Percentiles rank a stretch among this genome's conserved stretches.
These are phyloP conservation scores for Kryptolebias ocellatus DNA, from an alignment of 2,797 vertebrate genomes.

Conservation along the genomic window DNA sequence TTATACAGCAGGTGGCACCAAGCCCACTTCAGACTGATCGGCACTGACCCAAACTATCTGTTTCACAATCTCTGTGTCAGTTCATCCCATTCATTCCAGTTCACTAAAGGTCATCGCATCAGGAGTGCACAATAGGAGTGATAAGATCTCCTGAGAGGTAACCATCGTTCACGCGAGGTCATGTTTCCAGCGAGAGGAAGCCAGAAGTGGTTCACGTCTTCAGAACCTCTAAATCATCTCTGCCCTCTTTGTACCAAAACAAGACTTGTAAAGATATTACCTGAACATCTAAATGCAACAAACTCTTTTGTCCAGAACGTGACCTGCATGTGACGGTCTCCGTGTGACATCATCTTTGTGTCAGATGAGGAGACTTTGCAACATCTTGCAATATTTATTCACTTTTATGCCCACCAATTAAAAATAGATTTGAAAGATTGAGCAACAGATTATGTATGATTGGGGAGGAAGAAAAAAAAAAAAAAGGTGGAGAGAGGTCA, in stretches of 20 bases:
- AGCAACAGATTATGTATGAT: neutral
- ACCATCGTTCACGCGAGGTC: conserved; percentile 23
- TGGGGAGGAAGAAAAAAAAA: no score
- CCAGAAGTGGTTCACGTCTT: neutral
- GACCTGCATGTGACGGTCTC: neutral
- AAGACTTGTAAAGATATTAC: no score
- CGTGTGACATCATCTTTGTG: conserved; percentile 12
- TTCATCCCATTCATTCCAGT: conserved; percentile 22
- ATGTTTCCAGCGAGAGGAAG: conserved; percentile 21
- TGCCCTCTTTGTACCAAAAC: no score
- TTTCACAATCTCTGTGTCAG: conserved; percentile 3
- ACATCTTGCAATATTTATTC: conserved; percentile 15
- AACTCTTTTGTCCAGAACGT: no score
- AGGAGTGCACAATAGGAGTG: conserved; percentile 9
- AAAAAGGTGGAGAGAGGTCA: conserved; percentile 41
- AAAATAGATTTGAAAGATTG: neutral
- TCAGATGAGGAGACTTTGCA: conserved; percentile 15
- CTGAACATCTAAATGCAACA: no score
- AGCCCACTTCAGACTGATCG: neutral
- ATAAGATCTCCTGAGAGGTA: conserved; percentile 2
- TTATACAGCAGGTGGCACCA: conserved; percentile 52
- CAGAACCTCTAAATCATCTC: neutral
- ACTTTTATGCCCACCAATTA: neutral
- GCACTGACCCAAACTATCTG: neutral
- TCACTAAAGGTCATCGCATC: conserved; percentile 26